A percentile compares a stretch with the other conserved stretches of the same genome.
These are phyloP conservation scores for Esperia sulphurella DNA, from an alignment of 2,888 invertebrate species.

Conservation along the genomic window DNA sequence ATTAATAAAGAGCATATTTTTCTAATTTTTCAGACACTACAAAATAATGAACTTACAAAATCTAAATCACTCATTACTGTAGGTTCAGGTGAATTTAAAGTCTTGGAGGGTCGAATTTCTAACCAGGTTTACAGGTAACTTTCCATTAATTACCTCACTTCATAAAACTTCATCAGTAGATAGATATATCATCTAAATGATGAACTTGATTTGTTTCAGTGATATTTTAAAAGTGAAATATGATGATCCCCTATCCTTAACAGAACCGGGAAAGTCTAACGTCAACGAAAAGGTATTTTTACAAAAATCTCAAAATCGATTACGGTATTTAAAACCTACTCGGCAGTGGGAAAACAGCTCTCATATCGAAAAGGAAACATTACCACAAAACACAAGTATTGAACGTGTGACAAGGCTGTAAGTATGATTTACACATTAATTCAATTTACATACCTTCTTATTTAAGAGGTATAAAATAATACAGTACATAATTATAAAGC, in stretches of 20 bases:
- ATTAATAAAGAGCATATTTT: too few species aligned
- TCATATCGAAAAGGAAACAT: constrained; percentile 13
- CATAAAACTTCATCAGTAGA: neutral
- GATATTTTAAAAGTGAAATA: neutral
- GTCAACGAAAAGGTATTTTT: neutral
- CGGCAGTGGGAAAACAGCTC: constrained; percentile 48
- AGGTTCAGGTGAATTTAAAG: neutral
- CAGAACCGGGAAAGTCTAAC: neutral
- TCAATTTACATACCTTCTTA: too few species aligned
- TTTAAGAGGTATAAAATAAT: too few species aligned
- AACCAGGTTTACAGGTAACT: neutral
- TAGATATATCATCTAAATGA: neutral
- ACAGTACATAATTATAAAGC: too few species aligned
- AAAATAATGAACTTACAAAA: neutral
- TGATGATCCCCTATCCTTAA: neutral
- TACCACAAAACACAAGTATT: constrained; percentile 17
- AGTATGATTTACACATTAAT: too few species aligned
- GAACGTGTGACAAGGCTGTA: constrained; percentile 49
- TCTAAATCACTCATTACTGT: neutral
- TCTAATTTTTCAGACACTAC: neutral
- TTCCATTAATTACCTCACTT: neutral
- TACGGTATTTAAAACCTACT: constrained; percentile 31
- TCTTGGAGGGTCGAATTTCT: neutral
- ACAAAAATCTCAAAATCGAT: neutral
- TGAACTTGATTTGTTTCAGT: neutral